phyloP scores from a whole-genome alignment of 2,888 invertebrate genomes.

The Chrysodeixis includens region DNA sequence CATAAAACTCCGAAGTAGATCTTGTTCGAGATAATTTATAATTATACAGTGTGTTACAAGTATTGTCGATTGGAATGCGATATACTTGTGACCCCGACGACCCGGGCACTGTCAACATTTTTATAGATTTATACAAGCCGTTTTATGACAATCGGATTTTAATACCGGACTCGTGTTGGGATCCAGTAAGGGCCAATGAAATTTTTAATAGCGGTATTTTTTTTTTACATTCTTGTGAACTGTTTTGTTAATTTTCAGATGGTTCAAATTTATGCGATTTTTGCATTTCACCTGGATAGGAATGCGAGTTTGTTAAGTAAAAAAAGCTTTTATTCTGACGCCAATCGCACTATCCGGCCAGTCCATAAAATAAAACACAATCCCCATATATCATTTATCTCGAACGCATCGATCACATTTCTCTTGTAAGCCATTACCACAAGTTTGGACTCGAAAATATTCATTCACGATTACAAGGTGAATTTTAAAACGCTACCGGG shows the following conservation, averaged over 20 bases:
- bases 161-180: slow-evolving; percentile 37
- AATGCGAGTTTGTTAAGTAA: slow-evolving; percentile 41
- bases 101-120: slow-evolving; percentile 66
- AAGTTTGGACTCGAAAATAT: slow-evolving; percentile 66
- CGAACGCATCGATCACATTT: slow-evolving; percentile 70
- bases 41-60: slow-evolving; percentile 56
- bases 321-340: slow-evolving; percentile 37
- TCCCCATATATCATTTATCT: slow-evolving; percentile 59
- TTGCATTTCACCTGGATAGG: too few relatives aligned
- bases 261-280: too few relatives aligned
- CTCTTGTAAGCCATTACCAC: slow-evolving; percentile 66
- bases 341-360: slow-evolving; percentile 36
- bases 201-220: slow-evolving; percentile 31
- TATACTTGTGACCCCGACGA: slow-evolving; percentile 65
- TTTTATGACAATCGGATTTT: slow-evolving; percentile 65
- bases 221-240: slow-evolving; percentile 11
- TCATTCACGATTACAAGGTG: slow-evolving; percentile 68
- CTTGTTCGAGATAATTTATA: slow-evolving; percentile 57
- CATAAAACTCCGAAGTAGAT: slow-evolving; percentile 61
- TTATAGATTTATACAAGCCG: slow-evolving; percentile 65
- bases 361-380: slow-evolving; percentile 56
- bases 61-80: slow-evolving; percentile 65
- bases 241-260: slow-evolving; percentile 2
- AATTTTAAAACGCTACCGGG: slow-evolving; percentile 73
- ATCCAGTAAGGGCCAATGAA: slow-evolving; percentile 23